A percentile compares a stretch with the other conserved stretches of the same genome.
These are phyloP conservation scores for Drosophila glabriapex DNA, from an alignment of 2,888 invertebrate genomes.

Conservation along the genomic window DNA sequence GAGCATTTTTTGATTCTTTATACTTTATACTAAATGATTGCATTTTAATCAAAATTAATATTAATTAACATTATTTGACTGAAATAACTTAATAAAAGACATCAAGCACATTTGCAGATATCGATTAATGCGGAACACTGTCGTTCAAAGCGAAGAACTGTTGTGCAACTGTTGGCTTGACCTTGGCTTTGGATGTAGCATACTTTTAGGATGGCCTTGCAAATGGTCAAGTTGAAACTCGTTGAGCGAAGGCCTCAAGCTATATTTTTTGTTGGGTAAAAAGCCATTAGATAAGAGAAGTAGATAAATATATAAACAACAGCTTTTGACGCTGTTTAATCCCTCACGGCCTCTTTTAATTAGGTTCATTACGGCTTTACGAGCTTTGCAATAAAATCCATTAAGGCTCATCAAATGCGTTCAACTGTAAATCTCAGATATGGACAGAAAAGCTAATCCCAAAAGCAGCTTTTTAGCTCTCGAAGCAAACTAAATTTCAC, in stretches of 20 bases:
- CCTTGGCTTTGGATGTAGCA: conserved; percentile 49
- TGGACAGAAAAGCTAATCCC: conserved; percentile 35
- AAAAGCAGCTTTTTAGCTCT: conserved; percentile 18
- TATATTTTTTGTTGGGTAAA: not conserved
- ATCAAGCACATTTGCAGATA: conserved; percentile 7
- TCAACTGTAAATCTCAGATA: conserved; percentile 58
- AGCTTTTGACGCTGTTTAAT: conserved; percentile 33
- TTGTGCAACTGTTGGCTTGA: conserved; percentile 44
- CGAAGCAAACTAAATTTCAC: conserved; percentile 32
- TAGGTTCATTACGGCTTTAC: conserved; percentile 38
- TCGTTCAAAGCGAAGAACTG: conserved; percentile 44
- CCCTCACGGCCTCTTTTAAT: conserved; percentile 35
- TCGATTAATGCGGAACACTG: conserved; percentile 29
- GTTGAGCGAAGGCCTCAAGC: conserved; percentile 6
- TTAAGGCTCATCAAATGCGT: conserved; percentile 61
- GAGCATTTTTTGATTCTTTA: not conserved
- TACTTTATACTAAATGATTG: not conserved
- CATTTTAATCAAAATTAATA: not conserved
- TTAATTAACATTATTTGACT: not conserved
- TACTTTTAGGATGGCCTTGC: conserved; percentile 58
- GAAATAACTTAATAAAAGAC: not conserved
- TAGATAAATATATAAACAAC: conserved; percentile 27
- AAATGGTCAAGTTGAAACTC: conserved; percentile 24
- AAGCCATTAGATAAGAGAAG: conserved; percentile 14
- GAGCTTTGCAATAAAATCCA: conserved; percentile 39